These are phyloP conservation scores for Eira barbara DNA, from an alignment of 2,113 vertebrate species.

Conservation along the genomic window DNA sequence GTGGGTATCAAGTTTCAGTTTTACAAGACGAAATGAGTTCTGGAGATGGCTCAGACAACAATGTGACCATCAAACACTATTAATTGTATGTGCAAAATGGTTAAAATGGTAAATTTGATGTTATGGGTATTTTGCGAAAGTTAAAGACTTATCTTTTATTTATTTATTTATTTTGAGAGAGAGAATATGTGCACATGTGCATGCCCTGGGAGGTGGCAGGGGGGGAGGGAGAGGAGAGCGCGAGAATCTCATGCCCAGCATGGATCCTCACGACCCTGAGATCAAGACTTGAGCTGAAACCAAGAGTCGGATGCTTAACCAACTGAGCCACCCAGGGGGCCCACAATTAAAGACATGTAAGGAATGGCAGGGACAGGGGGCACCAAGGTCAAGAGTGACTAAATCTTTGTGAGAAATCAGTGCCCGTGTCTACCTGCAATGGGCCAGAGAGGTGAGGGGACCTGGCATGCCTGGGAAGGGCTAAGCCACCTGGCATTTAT, in stretches of 20 bases:
- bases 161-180: background rate
- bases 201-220: background rate
- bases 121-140: background rate
- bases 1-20: background rate
- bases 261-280: background rate
- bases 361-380: background rate
- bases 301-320: background rate
- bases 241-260: background rate
- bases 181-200: background rate
- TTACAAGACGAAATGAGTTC: background rate
- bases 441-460: background rate
- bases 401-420: background rate
- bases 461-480: accelerated
- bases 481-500: background rate
- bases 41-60: background rate
- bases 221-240: background rate
- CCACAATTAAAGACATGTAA: background rate
- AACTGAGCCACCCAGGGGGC: background rate
- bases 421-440: no score
- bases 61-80: background rate
- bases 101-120: background rate
- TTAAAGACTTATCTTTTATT: background rate
- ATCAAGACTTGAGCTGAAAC: background rate
- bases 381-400: background rate
- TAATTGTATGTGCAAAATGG: background rate